A percentile compares a stretch with the other conserved stretches of the same genome.
Evolutionary conservation across 2,113 vertebrate genomes (phyloP).

Genomic region (Ursus arctos): DNA sequence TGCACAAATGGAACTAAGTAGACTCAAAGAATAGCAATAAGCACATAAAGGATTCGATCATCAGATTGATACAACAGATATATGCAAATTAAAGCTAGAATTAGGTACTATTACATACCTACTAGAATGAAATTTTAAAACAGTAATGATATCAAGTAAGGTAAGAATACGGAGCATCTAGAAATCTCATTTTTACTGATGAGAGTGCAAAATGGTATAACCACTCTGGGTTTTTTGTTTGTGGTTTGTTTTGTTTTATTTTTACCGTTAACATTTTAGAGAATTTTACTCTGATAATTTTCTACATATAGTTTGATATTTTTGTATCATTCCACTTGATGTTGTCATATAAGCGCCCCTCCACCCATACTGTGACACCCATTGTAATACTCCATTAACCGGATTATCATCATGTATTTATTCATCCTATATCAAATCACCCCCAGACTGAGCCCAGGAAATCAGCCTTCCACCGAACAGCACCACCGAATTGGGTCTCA

Average conservation of each 20-base stretch:
- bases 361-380: background rate
- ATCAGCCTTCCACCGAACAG: background rate
- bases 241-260: too few relatives aligned
- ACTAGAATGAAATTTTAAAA: background rate
- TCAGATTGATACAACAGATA: background rate
- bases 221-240: background rate
- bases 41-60: background rate
- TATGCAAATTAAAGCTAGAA: background rate
- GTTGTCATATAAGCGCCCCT: background rate
- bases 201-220: background rate
- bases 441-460: background rate
- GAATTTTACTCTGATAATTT: background rate
- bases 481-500: background rate
- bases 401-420: background rate
- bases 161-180: background rate
- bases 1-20: background rate
- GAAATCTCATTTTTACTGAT: constrained; percentile 1
- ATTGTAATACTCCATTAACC: background rate
- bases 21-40: background rate
- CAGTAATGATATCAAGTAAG: background rate
- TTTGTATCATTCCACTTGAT: background rate
- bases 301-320: background rate
- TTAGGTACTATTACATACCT: background rate
- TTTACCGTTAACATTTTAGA: background rate
- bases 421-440: background rate